A percentile compares a stretch with the other conserved stretches of the same genome.
phyloP scores from a whole-genome alignment of 2,888 invertebrate genomes.

The Macrophya annulata region DNA sequence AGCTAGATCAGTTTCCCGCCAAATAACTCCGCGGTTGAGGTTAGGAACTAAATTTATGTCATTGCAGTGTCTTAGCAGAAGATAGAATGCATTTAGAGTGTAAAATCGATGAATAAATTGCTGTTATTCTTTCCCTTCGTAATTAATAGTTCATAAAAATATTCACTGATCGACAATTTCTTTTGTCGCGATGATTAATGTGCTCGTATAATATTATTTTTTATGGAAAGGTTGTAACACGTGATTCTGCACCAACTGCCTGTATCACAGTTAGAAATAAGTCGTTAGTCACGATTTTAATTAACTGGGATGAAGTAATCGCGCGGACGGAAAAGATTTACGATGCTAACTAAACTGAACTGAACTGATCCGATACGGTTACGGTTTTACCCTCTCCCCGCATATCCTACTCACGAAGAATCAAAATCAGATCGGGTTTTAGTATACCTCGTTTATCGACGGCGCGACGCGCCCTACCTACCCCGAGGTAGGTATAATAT shows the following conservation, averaged over 20 bases:
- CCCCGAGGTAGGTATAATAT: neutral
- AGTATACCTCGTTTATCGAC: slow-evolving; percentile 30
- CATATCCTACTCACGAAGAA: neutral
- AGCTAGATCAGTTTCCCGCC: slow-evolving; percentile 1
- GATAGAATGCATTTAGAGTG: neutral
- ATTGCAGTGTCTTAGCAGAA: neutral
- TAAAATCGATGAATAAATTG: neutral
- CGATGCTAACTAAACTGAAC: slow-evolving; percentile 7
- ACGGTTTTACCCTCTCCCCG: neutral
- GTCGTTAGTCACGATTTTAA: slow-evolving; percentile 48
- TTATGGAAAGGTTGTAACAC: neutral
- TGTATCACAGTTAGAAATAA: neutral
- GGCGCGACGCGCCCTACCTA: slow-evolving; percentile 13
- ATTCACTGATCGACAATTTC: neutral
- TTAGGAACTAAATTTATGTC: neutral
- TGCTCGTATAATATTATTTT: neutral
- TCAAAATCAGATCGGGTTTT: slow-evolving; percentile 40
- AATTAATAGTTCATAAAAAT: neutral
- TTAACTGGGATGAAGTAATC: slow-evolving; percentile 44
- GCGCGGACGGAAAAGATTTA: slow-evolving; percentile 33
- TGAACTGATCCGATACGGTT: slow-evolving; percentile 20
- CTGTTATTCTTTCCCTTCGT: neutral
- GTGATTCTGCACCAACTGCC: neutral
- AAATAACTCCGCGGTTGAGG: slow-evolving; percentile 3
- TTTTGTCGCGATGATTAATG: neutral